Base-by-base conservation (phyloP, 2,888 invertebrate species). In the Coelopa pilipes region DNA sequence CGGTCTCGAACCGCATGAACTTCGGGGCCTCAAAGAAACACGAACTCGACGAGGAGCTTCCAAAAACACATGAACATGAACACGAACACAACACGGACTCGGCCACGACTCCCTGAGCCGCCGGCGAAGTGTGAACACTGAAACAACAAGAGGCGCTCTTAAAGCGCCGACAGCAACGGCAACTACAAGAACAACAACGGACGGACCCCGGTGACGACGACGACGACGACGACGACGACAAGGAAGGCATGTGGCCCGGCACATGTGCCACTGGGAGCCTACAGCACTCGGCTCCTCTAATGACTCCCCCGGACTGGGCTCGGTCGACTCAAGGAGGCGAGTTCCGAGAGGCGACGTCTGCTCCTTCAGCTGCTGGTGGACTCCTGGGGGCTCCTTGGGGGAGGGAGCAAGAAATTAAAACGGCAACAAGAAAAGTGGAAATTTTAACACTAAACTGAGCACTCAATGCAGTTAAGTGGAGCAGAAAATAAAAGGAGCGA, bases 361-460 rank as follows among this genome's bases (percentile, higher is more conserved):
- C 34, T 34, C 34, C 34, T 34, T 34, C 34, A 34, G 34, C 34
- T 34, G 4, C 34, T 34, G 34, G 34, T 34, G 34, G 34, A 13
- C 34, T 34, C 2, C 7, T 2, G 34, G 7, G 34, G 34, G 7
- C 34, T 34, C 34, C 34, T 34, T 34, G 34, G 34, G 34, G 34
- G 47, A 55, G 55, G 65, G 46, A 50, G 21, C n/a, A 71, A 53
- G 71, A 71, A 71, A 65, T 65, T 65, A 71, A 66, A 57, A 66
- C 46, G 71, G 50, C 67, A 75, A 70, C 55, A 67, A 72, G 70
- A 72, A 79, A 79, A 80, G 79, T 77, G 80, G 75, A 76, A 78
- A 79, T 79, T 78, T 80, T 80, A 81, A 78, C 81, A 81, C 81
- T 79, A 80, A 82, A 80, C 80, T 80, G 78, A 81, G 79, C 79